phyloP scores from a whole-genome alignment of 2,113 vertebrate genomes.

The Bucco capensis region DNA sequence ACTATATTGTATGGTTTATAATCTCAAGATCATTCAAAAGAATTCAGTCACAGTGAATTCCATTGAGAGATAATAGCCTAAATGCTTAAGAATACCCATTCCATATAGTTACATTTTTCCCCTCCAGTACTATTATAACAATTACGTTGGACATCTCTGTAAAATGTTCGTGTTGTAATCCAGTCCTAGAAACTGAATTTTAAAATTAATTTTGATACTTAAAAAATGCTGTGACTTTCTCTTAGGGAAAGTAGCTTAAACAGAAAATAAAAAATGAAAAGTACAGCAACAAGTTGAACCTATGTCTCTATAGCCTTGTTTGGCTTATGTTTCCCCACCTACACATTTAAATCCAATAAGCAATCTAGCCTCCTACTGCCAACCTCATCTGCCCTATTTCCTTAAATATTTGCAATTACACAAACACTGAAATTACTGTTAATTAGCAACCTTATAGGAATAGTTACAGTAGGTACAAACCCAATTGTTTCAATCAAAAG shows the following conservation, averaged over 20 bases:
- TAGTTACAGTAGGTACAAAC: neutral
- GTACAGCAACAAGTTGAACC: neutral
- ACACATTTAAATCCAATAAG: neutral
- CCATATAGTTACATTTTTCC: neutral
- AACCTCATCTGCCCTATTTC: neutral
- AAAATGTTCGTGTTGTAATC: neutral
- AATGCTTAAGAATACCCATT: neutral
- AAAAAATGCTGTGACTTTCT: neutral
- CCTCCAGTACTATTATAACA: neutral
- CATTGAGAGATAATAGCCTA: neutral
- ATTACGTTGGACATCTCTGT: neutral
- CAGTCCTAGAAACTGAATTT: neutral
- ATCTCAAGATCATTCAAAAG: neutral
- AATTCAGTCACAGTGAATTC: neutral
- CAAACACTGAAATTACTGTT: neutral
- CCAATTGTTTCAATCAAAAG: neutral
- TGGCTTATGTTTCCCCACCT: neutral
- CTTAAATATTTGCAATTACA: neutral
- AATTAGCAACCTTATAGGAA: neutral
- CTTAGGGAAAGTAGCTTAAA: neutral
- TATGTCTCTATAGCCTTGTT: neutral
- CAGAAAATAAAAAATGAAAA: neutral
- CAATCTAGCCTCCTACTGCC: neutral
- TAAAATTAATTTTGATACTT: neutral
- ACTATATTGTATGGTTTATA: neutral